Evolutionary conservation across 2,797 vertebrate species (phyloP).

Genomic region (Trichosurus vulpecula): DNA sequence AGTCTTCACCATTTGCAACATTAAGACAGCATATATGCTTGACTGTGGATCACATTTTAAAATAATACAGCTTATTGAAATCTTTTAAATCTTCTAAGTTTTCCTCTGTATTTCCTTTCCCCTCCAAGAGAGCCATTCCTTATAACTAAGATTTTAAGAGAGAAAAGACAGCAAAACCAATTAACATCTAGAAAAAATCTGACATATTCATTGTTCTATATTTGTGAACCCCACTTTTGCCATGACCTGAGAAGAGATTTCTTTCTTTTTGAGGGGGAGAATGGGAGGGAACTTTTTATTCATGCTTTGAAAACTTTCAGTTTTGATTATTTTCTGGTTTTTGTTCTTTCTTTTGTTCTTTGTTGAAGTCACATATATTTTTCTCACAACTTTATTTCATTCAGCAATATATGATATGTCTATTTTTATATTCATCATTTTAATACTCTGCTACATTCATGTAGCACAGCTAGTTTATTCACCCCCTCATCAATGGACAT

Average conservation of each 20-base stretch:
- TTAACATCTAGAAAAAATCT: neutral
- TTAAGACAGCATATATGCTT: neutral
- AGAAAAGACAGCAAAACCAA: neutral
- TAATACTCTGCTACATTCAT: neutral
- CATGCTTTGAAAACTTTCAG: neutral
- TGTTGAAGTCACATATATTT: neutral
- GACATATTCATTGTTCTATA: neutral
- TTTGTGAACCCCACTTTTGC: neutral
- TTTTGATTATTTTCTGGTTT: neutral
- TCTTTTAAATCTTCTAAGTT: neutral
- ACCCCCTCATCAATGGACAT: neutral
- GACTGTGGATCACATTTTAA: neutral
- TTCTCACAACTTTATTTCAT: neutral
- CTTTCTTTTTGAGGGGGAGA: neutral
- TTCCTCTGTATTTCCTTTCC: neutral
- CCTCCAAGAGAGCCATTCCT: neutral
- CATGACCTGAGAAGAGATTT: neutral
- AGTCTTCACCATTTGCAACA: neutral
- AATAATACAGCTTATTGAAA: neutral
- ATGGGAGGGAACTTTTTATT: neutral
- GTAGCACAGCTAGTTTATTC: neutral
- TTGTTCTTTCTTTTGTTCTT: neutral
- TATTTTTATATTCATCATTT: neutral
- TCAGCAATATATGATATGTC: neutral
- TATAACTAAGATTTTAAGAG: neutral